Base-by-base conservation (phyloP, 37 sponge, comb jelly and placozoan genomes). In the Chondrilla cf. caribensis region DNA sequence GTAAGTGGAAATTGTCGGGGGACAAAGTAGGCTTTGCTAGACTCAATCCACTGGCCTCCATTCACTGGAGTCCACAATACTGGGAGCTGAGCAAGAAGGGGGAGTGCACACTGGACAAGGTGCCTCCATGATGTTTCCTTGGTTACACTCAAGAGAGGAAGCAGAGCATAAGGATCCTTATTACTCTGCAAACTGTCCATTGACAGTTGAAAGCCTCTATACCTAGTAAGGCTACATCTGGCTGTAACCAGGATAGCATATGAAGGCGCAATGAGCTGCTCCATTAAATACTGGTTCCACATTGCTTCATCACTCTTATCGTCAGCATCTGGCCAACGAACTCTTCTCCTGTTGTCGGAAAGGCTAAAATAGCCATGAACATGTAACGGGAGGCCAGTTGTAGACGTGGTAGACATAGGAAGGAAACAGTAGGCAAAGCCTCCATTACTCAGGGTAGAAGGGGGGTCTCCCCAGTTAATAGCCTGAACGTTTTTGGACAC, bases 281-380 rank as follows among this genome's bases (percentile, higher is more conserved):
- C 60, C 3, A 88, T 65, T 26, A 94, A 86, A 18, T 58, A 32
- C 58, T 85, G 22, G 62, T 94, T 94, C 89, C 91, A 94, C 47
- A 78, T 58, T 29, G 95, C 91, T 80, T 88, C 89, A 28, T 79
- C 86, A 47, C 88, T 82, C 44, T 86, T 60, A 25, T 89, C 87
- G 60, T 94, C 91, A 72, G 58, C 58, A 24, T 77, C 55, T 26
- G 91, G 95, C 95, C 95, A 94, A 62, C 88, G 89, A 18, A 94
- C 84, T 76, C 82, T 86, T 2, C 89, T 77, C 11, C 95, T 40
- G 41, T 94, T 90, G 47, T 88, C 86, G 40, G 84, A 55, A 3
- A 94, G 89, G 38, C 87, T 58, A 59, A 94, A 94, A 66, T 89
- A 94, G 58, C 95, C 95, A 79, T 94, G 95, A 24, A 94, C 58